Conservation (phyloP, 2,888 invertebrate species). For the Nycteola revayana region DNA sequence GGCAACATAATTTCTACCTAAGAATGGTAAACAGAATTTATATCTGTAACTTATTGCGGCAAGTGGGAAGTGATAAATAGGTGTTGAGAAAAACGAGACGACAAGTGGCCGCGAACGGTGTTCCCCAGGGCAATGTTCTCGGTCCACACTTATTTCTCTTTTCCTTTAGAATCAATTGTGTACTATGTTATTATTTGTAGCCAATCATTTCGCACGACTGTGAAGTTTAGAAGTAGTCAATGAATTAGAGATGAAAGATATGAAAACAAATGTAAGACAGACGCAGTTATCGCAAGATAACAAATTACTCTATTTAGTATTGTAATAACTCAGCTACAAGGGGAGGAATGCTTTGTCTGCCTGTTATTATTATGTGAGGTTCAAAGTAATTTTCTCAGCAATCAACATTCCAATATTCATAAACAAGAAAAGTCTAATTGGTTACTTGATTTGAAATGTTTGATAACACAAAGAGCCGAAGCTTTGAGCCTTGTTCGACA, state of each 20-base stretch:
- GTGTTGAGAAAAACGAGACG: conserved; percentile 21
- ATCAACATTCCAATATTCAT: conserved; percentile 21
- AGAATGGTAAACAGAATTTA: conserved; percentile 18
- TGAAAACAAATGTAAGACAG: too few relatives aligned
- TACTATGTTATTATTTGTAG: conserved; percentile 19
- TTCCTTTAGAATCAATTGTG: conserved; percentile 24
- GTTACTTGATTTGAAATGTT: conserved; percentile 27
- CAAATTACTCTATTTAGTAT: too few relatives aligned
- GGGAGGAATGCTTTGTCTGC: too few relatives aligned
- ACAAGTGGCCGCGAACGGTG: conserved; percentile 23
- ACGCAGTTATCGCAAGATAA: too few relatives aligned
- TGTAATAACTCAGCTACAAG: too few relatives aligned
- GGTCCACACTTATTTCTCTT: conserved; percentile 30
- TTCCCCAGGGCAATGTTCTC: conserved; percentile 39
- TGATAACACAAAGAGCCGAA: conserved; percentile 30
- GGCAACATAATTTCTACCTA: conserved; percentile 12
- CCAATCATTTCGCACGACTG: conserved; percentile 3
- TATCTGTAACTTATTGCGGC: conserved; percentile 13
- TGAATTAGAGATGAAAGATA: too few relatives aligned
- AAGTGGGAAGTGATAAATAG: conserved; percentile 28
- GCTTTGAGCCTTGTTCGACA: conserved; percentile 31
- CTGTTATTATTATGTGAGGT: background rate
- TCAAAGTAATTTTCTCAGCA: conserved; percentile 16
- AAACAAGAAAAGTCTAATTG: conserved; percentile 26
- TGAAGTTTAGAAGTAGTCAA: conserved; percentile 2